These are phyloP conservation scores for Sminthurides aquaticus DNA, from an alignment of 2,888 invertebrate genomes.

Conservation along the genomic window DNA sequence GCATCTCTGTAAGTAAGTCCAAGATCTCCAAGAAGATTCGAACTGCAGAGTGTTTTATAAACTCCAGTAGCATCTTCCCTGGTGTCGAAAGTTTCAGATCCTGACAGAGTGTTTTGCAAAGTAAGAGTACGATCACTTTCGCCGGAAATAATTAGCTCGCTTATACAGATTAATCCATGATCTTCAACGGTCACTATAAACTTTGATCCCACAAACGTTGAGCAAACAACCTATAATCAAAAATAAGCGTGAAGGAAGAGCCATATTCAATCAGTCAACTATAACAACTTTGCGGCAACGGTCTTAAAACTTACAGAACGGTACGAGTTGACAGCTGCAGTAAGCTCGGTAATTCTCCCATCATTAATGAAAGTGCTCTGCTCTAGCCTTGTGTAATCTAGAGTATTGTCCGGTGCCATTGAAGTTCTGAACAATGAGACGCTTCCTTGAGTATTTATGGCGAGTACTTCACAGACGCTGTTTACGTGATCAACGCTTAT, in stretches of 20 bases:
- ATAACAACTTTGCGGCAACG: neutral
- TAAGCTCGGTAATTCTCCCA: neutral
- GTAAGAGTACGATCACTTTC: too few species aligned
- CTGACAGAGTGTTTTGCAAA: too few species aligned
- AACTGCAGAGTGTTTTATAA: neutral
- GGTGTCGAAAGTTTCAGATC: too few species aligned
- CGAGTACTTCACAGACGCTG: neutral
- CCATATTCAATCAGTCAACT: neutral
- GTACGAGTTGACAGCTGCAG: neutral
- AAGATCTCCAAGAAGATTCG: slow-evolving; percentile 14
- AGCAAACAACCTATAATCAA: slow-evolving; percentile 25
- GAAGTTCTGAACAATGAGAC: slow-evolving; percentile 1
- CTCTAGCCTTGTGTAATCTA: slow-evolving; percentile 10
- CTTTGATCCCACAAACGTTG: slow-evolving; percentile 25
- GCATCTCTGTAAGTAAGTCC: neutral
- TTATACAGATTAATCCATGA: slow-evolving; percentile 21
- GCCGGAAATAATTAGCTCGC: slow-evolving; percentile 5
- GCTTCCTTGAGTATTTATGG: neutral
- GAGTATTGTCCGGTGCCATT: slow-evolving; percentile 9
- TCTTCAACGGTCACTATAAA: slow-evolving; percentile 26
- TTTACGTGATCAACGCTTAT: neutral
- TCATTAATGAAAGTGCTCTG: neutral
- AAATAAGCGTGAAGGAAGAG: too few species aligned
- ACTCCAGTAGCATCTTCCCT: neutral
- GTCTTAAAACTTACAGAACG: neutral